Percentiles rank a stretch among this genome's conserved stretches.
Evolutionary conservation across 2,797 vertebrate species (phyloP).

Genomic region (Amblyraja radiata): DNA sequence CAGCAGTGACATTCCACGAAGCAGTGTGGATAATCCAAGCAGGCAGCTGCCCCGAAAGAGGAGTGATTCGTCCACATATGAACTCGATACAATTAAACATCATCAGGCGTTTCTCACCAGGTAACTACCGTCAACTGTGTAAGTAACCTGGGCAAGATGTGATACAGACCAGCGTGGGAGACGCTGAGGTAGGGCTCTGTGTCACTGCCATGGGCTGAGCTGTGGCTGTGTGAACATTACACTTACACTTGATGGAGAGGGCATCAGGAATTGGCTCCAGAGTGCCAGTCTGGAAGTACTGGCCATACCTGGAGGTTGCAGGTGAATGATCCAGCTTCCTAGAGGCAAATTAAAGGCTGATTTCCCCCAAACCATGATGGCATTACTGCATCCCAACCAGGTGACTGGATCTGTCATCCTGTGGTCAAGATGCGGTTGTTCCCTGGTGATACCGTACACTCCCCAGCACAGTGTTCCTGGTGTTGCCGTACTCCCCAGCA

Average conservation of each 20-base stretch:
- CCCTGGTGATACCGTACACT: too few species aligned
- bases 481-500: too few species aligned
- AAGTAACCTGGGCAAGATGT: not conserved
- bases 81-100: conserved; percentile 90
- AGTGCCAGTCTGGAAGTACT: not conserved
- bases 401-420: not conserved
- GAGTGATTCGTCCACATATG: conserved; percentile 93
- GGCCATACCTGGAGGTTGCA: not conserved
- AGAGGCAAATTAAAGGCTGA: not conserved
- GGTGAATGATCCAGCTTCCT: not conserved
- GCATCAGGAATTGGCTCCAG: too few species aligned
- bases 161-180: not conserved
- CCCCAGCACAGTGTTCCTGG: too few species aligned
- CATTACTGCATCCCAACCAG: not conserved
- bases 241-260: not conserved
- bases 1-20: conserved; percentile 89
- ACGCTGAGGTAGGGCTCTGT: too few species aligned
- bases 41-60: conserved; percentile 82
- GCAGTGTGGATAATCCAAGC: conserved; percentile 72
- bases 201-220: too few species aligned
- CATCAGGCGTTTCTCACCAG: conserved; percentile 95
- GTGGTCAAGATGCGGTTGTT: not conserved
- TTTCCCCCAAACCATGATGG: not conserved
- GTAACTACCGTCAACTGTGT: conserved; percentile 50
- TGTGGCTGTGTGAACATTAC: too few species aligned